Base-by-base conservation (phyloP, 2,888 invertebrate genomes). In the Drosophila rellima region DNA sequence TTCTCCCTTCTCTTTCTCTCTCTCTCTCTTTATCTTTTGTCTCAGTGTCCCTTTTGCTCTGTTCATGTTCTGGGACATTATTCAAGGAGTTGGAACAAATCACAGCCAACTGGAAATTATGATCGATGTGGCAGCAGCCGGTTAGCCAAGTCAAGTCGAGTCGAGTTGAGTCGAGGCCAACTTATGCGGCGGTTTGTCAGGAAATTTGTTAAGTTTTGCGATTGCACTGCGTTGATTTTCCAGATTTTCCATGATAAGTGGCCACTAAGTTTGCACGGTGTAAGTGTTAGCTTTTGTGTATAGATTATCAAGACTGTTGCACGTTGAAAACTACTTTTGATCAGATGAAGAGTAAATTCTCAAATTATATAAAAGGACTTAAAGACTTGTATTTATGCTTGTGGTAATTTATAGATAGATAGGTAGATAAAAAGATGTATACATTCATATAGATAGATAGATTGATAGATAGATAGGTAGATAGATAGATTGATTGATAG, bases 21-120 rank as follows among this genome's bases (percentile, higher is more conserved):
- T 10, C 40, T 29, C 11, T 8, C 23, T 48, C 18, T 67, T 17
- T 35, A 2, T 35, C 11, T 23, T 10, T 40, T 35, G 39, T 50
- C 33, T n/a, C 29, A 45, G 35, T 56, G 26, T 20, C 17, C 26
- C 44, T 65, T 44, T 66, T 15, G 42, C 31, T 26, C 47, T 60
- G 37, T 55, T 37, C 60, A 33, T 44, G 39, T 44, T 39, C 37
- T 51, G 60, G 47, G 35, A 63, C 59, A 76, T 70, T 76, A 57
- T 70, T 88, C 65, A 89, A 89, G 80, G 80, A 85, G 81, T 72
- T 77, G 78, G 88, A 78, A 89, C 84, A 85, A 85, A 85, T 85
- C 88, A 84, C 84, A 75, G 71, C 67, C 77, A 75, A 72, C 69
- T 67, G 79, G 74, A 83, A 89, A 89, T 81, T 89, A 89, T 85